These are phyloP conservation scores for Antedon mediterranea DNA, from an alignment of 53 echinoderm and acorn worm genomes.

Conservation along the genomic window DNA sequence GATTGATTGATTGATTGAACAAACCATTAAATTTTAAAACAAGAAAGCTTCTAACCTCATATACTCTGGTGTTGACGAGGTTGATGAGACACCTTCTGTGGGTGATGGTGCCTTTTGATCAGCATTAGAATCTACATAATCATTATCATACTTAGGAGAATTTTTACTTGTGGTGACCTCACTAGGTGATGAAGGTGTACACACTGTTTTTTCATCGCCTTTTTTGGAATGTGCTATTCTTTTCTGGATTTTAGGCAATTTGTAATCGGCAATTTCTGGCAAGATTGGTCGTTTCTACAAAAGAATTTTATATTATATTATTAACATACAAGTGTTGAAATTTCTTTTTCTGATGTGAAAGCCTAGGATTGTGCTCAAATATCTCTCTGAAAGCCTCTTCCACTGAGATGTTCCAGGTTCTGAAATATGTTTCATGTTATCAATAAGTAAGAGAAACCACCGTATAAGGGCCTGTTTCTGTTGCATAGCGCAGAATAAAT, in stretches of 20 bases:
- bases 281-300: conserved; percentile 71
- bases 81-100: conserved; percentile 47
- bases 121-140: not conserved
- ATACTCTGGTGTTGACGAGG: conserved; percentile 48
- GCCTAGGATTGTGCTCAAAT: no score
- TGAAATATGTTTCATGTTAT: no score
- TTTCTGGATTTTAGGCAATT: conserved; percentile 40
- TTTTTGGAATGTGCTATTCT: conserved; percentile 63
- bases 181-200: not conserved
- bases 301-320: no score
- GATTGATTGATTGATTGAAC: no score
- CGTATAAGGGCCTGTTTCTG: no score
- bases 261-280: conserved; percentile 66
- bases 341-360: no score
- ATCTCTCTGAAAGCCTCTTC: no score
- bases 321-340: no score
- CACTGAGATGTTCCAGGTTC: no score
- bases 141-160: conserved; percentile 4
- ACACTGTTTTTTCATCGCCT: conserved; percentile 5
- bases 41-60: conserved; percentile 35
- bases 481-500: no score
- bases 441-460: no score
- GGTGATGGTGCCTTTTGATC: conserved; percentile 20
- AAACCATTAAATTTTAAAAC: no score
- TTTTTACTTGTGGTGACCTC: not conserved